Conservation (phyloP, 30 jellyfish, hydroid and myxozoan species). For the Rhopilema esculentum region DNA sequence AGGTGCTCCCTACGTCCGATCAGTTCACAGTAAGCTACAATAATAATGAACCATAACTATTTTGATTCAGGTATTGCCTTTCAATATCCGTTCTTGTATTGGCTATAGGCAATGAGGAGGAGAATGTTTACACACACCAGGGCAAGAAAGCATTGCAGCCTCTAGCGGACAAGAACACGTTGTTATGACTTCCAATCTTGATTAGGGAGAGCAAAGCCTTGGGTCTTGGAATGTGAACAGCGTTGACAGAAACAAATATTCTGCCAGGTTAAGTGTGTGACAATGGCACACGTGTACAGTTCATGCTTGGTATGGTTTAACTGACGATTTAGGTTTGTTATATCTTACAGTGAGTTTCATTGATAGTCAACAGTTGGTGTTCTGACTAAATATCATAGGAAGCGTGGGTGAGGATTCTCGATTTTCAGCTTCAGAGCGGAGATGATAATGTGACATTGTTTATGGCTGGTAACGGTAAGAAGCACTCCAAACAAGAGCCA, state of each 20-base stretch:
- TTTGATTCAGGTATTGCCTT: conserved; percentile 44
- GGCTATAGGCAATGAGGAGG: conserved; percentile 48
- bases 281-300: no score
- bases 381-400: no score
- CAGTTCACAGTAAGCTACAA: neutral
- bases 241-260: neutral
- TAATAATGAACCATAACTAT: neutral
- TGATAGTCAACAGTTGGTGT: no score
- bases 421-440: no score
- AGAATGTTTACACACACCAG: conserved; percentile 2
- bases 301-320: no score
- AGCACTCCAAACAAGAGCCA: no score
- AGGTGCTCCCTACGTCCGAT: neutral
- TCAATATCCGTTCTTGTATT: conserved; percentile 50
- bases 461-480: no score
- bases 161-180: conserved; percentile 20
- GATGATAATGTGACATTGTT: no score
- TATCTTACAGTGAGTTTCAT: neutral
- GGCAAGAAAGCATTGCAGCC: conserved; percentile 2
- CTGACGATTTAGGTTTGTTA: neutral
- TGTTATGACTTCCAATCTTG: conserved; percentile 32
- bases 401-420: no score
- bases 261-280: neutral
- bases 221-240: conserved; percentile 38
- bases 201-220: neutral